Evolutionary conservation across 1,140 invertebrate species (phyloP), one percentile per base, ranked within the genome.

Genomic region (Papilio polyxenes): DNA sequence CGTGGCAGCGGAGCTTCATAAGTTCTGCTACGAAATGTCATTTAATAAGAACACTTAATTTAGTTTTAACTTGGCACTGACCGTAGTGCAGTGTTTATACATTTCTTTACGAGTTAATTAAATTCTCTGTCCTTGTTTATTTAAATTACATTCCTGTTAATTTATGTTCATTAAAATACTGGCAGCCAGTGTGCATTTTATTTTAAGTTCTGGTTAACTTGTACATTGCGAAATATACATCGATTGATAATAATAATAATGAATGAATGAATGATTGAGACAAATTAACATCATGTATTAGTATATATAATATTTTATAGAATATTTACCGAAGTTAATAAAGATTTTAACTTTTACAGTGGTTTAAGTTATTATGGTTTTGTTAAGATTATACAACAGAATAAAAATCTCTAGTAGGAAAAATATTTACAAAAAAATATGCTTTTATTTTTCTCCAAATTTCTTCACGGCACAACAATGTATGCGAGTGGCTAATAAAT

Each of bases 401-500:
- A 59, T 7, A 17, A 8, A 20, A 20, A 8, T 17, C 49, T 51
- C 3, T n/a, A 59, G 17, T 59, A 59, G 17, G n/a, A 59, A 59
- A 59, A 59, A 20, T 20, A 20, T 59, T 59, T 20, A 17, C 9
- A 20, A 59, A 59, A 59, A 59, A 20, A 59, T 59, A 20, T n/a
- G n/a, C 56, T 59, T 59, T 59, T 56, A 56, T 56, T 56, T 72
- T 40, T 40, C 31, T 31, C 65, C 15, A 72, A 37, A 72, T 15
- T 37, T 65, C 11, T 31, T 37, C 31, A 72, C 31, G 31, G 62
- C 23, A 72, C n/a, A 59, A 5, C 5, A 11, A 13, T 37, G 8
- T 72, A 72, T 37, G 65, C 65, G 31, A 72, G 65, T 72, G 65
- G 65, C 65, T 72, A 72, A 72, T 72, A 72, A 72, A 37, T 72